Evolutionary conservation across 1,140 invertebrate genomes (phyloP).

Genomic region (Archegozetes longisetosus): DNA sequence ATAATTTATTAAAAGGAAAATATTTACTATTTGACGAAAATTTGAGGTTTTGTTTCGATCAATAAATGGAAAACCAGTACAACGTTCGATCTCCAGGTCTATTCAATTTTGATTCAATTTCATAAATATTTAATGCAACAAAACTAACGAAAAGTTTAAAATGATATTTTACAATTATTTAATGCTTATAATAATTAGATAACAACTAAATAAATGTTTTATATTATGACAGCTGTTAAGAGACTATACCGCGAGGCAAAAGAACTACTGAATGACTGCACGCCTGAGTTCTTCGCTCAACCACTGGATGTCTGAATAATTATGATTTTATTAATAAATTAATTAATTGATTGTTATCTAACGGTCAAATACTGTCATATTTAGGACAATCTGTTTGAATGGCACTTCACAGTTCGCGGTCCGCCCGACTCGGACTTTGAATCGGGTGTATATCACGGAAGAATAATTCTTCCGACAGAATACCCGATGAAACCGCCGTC

Average conservation of each 20-base stretch:
- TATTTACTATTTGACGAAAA: too few species aligned
- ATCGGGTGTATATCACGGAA: constrained; percentile 73
- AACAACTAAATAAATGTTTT: background rate
- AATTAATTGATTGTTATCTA: background rate
- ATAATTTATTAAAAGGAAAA: background rate
- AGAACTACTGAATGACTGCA: constrained; percentile 58
- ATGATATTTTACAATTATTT: background rate
- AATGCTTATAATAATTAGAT: background rate
- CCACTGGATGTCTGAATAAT: constrained; percentile 49
- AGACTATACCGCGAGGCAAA: constrained; percentile 79
- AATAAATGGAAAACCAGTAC: constrained; percentile 1
- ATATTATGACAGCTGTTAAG: constrained; percentile 55
- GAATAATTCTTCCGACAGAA: constrained; percentile 71
- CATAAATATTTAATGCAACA: too few species aligned
- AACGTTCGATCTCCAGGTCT: constrained; percentile 12
- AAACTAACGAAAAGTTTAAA: background rate
- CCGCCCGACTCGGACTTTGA: constrained; percentile 73
- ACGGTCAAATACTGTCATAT: constrained; percentile 2
- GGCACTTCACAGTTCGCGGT: constrained; percentile 90
- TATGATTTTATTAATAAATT: background rate
- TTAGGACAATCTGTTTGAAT: constrained; percentile 85
- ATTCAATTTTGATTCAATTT: background rate
- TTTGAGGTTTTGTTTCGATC: background rate
- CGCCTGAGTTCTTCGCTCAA: constrained; percentile 74
- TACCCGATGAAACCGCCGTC: constrained; percentile 97